Evolutionary conservation across 2,113 vertebrate species (phyloP).

Genomic region (Thalassoma bifasciatum): DNA sequence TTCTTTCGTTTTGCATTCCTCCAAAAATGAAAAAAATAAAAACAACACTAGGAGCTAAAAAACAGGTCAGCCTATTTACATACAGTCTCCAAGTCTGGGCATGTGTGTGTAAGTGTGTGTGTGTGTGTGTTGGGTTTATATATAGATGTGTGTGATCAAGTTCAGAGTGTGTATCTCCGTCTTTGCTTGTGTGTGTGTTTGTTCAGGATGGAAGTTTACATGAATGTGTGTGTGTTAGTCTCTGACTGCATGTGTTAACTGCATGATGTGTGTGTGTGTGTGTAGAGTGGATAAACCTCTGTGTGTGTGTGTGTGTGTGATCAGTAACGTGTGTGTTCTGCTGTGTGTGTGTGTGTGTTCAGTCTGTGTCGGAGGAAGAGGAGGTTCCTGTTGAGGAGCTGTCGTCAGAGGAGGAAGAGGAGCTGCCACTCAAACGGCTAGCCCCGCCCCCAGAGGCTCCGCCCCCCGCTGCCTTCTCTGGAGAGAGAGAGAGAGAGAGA

Average conservation of each 20-base stretch:
- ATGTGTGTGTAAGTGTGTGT: conserved; percentile 27
- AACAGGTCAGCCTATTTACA: conserved; percentile 77
- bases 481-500: not conserved
- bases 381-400: conserved; percentile 90
- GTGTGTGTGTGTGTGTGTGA: conserved; percentile 37
- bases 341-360: conserved; percentile 54
- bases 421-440: conserved; percentile 92
- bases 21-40: conserved; percentile 33
- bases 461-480: conserved; percentile 89
- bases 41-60: conserved; percentile 75
- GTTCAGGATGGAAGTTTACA: conserved; percentile 54
- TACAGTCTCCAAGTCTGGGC: conserved; percentile 71
- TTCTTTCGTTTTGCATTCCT: conserved; percentile 41
- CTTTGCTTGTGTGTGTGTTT: conserved; percentile 25
- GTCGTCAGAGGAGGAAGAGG: conserved; percentile 93
- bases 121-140: conserved; percentile 5
- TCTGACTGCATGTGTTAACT: conserved; percentile 8
- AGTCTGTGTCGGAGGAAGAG: conserved; percentile 96
- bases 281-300: conserved; percentile 15
- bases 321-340: conserved; percentile 32
- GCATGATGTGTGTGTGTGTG: conserved; percentile 6
- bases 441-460: conserved; percentile 92
- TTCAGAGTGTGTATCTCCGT: not conserved
- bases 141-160: conserved; percentile 1
- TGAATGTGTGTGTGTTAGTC: conserved; percentile 26